phyloP scores from a whole-genome alignment of 2,113 vertebrate species.

The Calidris pugnax region DNA sequence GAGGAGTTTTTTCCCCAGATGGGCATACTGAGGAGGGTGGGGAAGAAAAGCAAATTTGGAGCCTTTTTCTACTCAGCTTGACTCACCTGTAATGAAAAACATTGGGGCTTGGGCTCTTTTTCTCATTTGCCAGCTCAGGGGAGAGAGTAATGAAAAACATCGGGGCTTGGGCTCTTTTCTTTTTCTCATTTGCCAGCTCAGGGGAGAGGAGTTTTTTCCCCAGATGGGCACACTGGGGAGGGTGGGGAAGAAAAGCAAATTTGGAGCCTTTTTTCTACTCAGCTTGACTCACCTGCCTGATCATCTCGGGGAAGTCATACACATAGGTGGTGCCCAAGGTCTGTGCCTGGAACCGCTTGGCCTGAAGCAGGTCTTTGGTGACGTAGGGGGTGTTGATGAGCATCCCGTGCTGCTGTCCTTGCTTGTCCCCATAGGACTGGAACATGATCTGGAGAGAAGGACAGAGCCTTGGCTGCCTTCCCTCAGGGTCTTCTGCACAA shows the following conservation, averaged over 20 bases:
- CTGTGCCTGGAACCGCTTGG: conserved; percentile 97
- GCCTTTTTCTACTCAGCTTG: not conserved
- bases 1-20: not conserved
- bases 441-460: conserved; percentile 87
- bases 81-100: too few species aligned
- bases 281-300: conserved; percentile 85
- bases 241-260: too few species aligned
- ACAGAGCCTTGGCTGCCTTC: rapidly evolving
- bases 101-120: too few species aligned
- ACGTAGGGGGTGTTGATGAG: conserved; percentile 94
- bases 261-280: not conserved
- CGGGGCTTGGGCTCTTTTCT: too few species aligned
- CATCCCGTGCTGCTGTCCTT: conserved; percentile 91
- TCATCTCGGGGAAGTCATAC: conserved; percentile 97
- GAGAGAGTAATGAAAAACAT: too few species aligned
- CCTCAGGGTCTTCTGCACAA: rapidly evolving
- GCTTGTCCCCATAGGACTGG: conserved; percentile 90
- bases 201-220: too few species aligned
- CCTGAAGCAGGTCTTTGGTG: conserved; percentile 96
- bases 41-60: not conserved
- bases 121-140: too few species aligned
- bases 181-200: too few species aligned
- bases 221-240: too few species aligned
- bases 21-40: not conserved
- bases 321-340: conserved; percentile 93